These are phyloP conservation scores for Palythoa grandis DNA, from an alignment of 92 coral and sea anemone species.

Conservation along the genomic window DNA sequence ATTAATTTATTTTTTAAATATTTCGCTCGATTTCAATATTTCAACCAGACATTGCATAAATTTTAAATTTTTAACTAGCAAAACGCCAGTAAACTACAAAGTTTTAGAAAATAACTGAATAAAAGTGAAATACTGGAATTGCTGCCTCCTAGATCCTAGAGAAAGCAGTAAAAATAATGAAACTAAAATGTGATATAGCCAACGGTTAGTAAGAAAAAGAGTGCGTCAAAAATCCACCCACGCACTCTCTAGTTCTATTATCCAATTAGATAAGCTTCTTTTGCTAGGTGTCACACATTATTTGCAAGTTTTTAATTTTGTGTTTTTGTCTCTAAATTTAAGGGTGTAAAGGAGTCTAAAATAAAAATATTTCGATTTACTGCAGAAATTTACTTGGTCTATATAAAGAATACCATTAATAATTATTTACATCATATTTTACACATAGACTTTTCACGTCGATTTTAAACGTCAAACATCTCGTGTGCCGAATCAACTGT, in stretches of 20 bases:
- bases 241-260: slow-evolving; percentile 30
- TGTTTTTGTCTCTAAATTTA: slow-evolving; percentile 9
- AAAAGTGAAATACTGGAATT: not conserved
- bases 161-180: not conserved
- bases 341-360: not conserved
- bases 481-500: not conserved
- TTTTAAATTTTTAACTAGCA: not conserved
- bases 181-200: slow-evolving; percentile 23
- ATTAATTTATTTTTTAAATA: slow-evolving; percentile 32
- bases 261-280: slow-evolving; percentile 37
- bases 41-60: not conserved
- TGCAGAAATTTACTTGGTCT: not conserved
- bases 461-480: not conserved
- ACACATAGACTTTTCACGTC: not conserved
- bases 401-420: not conserved
- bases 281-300: slow-evolving; percentile 35
- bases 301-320: slow-evolving; percentile 28
- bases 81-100: not conserved
- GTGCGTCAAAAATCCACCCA: slow-evolving; percentile 27
- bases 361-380: not conserved
- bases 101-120: not conserved
- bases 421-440: not conserved
- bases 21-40: slow-evolving; percentile 24
- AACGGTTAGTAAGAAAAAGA: slow-evolving; percentile 1
- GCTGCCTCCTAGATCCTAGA: not conserved